Conservation (phyloP, 2,888 invertebrate genomes). For the Epiperipatus broadwayi region DNA sequence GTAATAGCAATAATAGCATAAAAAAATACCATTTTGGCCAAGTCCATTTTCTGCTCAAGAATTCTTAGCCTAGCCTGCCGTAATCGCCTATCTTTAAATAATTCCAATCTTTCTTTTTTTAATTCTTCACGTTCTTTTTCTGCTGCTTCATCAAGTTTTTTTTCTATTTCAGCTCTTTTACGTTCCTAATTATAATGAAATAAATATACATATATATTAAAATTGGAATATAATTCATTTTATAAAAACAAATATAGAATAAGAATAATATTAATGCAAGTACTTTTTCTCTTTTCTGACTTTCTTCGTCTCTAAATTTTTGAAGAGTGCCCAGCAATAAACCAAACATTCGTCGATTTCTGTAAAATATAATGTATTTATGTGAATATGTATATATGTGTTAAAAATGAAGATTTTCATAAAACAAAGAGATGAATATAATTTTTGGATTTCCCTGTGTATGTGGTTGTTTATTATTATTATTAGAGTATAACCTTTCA, state of each 20-base stretch:
- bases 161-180: constrained; percentile 68
- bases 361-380: too few relatives aligned
- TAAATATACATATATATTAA: neutral
- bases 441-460: too few relatives aligned
- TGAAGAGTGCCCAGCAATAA: constrained; percentile 81
- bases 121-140: constrained; percentile 65
- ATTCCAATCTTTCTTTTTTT: constrained; percentile 55
- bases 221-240: neutral
- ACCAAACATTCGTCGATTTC: constrained; percentile 90
- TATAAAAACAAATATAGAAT: constrained; percentile 3
- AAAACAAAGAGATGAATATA: too few relatives aligned
- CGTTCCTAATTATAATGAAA: constrained; percentile 40
- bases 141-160: constrained; percentile 77
- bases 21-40: constrained; percentile 53
- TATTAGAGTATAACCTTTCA: too few relatives aligned
- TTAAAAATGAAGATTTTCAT: too few relatives aligned
- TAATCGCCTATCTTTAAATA: constrained; percentile 63
- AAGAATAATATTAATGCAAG: constrained; percentile 16
- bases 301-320: constrained; percentile 85
- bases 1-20: too few relatives aligned
- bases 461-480: too few relatives aligned
- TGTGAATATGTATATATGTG: too few relatives aligned
- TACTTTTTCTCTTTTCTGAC: constrained; percentile 63
- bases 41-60: constrained; percentile 69
- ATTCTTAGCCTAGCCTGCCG: constrained; percentile 72